Evolutionary conservation across 2,113 vertebrate species (phyloP).

Genomic region (Percopsis transmontana): DNA sequence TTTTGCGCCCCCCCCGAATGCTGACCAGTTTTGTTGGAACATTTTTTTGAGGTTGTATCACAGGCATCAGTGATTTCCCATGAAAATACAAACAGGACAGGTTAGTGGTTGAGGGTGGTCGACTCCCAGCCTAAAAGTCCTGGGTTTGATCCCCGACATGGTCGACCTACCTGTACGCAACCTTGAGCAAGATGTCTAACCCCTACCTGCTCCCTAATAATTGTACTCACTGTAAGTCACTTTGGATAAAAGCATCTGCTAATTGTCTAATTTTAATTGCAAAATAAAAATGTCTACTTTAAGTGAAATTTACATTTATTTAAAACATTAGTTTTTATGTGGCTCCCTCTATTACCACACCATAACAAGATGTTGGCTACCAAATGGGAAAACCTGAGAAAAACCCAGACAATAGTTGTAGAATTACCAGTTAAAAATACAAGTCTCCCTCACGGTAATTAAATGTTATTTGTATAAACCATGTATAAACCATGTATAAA

Average conservation of each 20-base stretch:
- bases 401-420: conserved; percentile 31
- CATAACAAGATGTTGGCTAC: conserved; percentile 43
- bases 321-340: conserved; percentile 31
- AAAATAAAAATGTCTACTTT: background rate
- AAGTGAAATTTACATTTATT: conserved; percentile 32
- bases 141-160: too few species aligned
- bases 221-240: too few species aligned
- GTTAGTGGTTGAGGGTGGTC: too few species aligned
- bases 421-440: conserved; percentile 3
- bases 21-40: conserved; percentile 49
- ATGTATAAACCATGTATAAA: too few species aligned
- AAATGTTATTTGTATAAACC: too few species aligned
- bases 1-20: conserved; percentile 38
- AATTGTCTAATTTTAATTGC: too few species aligned
- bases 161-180: too few species aligned
- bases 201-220: too few species aligned
- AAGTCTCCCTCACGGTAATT: background rate
- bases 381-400: conserved; percentile 35
- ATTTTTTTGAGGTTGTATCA: conserved; percentile 39
- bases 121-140: too few species aligned
- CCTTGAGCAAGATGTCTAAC: too few species aligned
- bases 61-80: background rate
- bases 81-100: conserved; percentile 4
- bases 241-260: too few species aligned
- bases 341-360: conserved; percentile 47